Base-by-base conservation (phyloP, 2,113 vertebrate species). In the Notarius quadriscutis region DNA sequence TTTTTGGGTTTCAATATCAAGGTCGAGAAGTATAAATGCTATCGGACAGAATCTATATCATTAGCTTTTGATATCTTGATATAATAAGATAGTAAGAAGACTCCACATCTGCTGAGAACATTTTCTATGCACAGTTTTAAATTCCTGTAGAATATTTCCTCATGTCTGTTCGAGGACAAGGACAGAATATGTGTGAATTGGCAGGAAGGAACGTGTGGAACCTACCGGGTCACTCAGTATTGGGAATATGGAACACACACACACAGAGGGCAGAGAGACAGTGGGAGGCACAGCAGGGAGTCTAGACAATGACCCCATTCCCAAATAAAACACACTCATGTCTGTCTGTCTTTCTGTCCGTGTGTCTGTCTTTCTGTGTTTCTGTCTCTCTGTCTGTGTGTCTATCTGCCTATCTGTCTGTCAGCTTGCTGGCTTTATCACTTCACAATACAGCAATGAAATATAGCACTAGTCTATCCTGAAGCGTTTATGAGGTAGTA, bases 221-320 rank as follows among this genome's bases (percentile, higher is more conserved):
- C n/a, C 14, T 58, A 30, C 1, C 7, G 14, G 27, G 58, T 58
- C 53, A 18, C 15, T 58, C 53, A 80, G 7, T 34, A 14, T 22
- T 8, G 4, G 50, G 75, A 78, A 75, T 22, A 22, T 50, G 65
- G 17, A 41, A 18, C 15, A 69, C n/a, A 71, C n/a, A 71, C 50
- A 71, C 51, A 79, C 86, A 78, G 65, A 87, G 60, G 71, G 75
- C 69, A 88, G 91, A 94, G 88, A 95, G 7, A 92, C 90, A 91
- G 92, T 20, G 91, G 89, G 86, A 86, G 83, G 72, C 92, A 89
- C 92, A n/a, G 88, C 84, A 58, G 93, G 93, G 86, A 91, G 91
- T 93, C 92, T 89, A 85, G 88, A 89, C 90, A 92, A 92, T 41
- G 94, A 94, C 93, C 94, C 90, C 92, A 94, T 50, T 50, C 72